A percentile compares a stretch with the other conserved stretches of the same genome.
phyloP scores from a whole-genome alignment of 2,888 invertebrate genomes.

The Elegia similella region DNA sequence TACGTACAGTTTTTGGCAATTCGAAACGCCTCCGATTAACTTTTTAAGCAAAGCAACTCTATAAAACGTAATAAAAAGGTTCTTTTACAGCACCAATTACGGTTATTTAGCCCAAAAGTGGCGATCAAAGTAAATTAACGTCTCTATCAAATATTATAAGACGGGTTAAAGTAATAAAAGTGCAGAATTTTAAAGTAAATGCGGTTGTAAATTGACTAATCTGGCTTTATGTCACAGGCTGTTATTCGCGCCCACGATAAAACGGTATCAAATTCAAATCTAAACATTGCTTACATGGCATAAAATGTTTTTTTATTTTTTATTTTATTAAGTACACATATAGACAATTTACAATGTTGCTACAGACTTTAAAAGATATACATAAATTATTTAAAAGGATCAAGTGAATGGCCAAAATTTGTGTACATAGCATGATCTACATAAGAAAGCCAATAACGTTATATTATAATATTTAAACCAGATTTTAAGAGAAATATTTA shows the following conservation, averaged over 20 bases:
- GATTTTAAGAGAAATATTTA: too few relatives aligned
- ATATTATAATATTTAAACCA: too few relatives aligned
- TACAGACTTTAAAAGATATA: too few relatives aligned
- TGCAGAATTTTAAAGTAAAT: conserved; percentile 26
- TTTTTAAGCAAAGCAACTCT: not conserved
- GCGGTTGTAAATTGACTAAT: conserved; percentile 35
- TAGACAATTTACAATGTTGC: too few relatives aligned
- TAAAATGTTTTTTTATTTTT: too few relatives aligned
- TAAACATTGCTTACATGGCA: too few relatives aligned
- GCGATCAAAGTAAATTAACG: conserved; percentile 1
- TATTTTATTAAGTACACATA: too few relatives aligned
- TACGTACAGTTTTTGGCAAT: not conserved
- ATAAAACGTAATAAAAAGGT: not conserved
- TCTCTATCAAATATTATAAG: conserved; percentile 16
- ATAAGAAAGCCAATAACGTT: too few relatives aligned
- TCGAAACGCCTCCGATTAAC: not conserved
- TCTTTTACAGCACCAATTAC: conserved; percentile 1
- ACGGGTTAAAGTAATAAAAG: conserved; percentile 23
- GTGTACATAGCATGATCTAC: too few relatives aligned
- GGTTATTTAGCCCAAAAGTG: conserved; percentile 8
- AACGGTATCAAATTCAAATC: not conserved
- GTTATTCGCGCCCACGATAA: conserved; percentile 22
- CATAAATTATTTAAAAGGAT: too few relatives aligned
- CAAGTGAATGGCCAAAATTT: too few relatives aligned
- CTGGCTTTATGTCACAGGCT: conserved; percentile 26